Evolutionary conservation across 1,140 invertebrate genomes (phyloP).

Genomic region (Apocrypta bakeri): DNA sequence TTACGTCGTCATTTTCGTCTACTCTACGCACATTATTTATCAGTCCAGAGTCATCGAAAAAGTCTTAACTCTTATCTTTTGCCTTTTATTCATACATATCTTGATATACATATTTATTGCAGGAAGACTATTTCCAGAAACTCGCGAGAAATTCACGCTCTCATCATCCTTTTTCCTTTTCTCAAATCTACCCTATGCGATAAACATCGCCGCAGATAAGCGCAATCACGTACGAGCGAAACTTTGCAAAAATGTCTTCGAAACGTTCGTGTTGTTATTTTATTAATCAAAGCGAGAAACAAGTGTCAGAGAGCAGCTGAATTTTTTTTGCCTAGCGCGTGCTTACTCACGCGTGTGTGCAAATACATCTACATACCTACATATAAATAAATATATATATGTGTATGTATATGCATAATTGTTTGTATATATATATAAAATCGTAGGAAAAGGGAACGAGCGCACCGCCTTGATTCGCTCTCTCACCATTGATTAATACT

Average conservation of each 20-base stretch:
- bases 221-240: not conserved
- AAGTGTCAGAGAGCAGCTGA: not conserved
- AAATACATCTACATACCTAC: too few relatives aligned
- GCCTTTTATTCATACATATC: too few relatives aligned
- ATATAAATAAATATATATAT: too few relatives aligned
- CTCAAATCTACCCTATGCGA: not conserved
- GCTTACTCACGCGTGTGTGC: not conserved
- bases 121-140: not conserved
- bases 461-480: slow-evolving; percentile 56
- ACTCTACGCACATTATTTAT: too few relatives aligned
- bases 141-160: not conserved
- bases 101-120: too few relatives aligned
- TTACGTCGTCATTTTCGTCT: too few relatives aligned
- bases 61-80: too few relatives aligned
- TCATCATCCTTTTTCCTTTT: not conserved
- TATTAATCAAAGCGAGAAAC: slow-evolving; percentile 43
- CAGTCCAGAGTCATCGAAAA: too few relatives aligned
- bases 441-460: slow-evolving; percentile 46
- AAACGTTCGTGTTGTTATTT: slow-evolving; percentile 22
- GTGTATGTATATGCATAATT: slow-evolving; percentile 21
- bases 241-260: slow-evolving; percentile 24
- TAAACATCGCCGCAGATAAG: slow-evolving; percentile 3
- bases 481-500: slow-evolving; percentile 62
- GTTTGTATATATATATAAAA: too few relatives aligned
- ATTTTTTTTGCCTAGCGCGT: not conserved